phyloP scores from a whole-genome alignment of 2,888 invertebrate genomes.

The Ophion obscuratus region DNA sequence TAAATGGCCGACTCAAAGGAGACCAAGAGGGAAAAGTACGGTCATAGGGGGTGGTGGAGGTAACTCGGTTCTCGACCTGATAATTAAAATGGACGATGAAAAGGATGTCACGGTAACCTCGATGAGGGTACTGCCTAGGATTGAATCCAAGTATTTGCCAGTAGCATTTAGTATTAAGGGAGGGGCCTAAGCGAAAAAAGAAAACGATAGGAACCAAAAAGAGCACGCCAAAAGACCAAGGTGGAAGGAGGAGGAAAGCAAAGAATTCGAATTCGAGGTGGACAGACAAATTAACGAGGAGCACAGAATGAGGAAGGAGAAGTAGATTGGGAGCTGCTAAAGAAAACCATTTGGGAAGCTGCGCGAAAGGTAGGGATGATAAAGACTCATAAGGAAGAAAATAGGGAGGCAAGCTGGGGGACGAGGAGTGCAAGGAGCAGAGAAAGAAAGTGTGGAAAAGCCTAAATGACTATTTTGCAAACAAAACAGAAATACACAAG shows the following conservation, averaged over 20 bases:
- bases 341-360: background rate
- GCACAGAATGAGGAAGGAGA: background rate
- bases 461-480: background rate
- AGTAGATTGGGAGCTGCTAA: conserved; percentile 8
- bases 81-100: conserved; percentile 5
- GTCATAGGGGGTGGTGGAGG: conserved; percentile 28
- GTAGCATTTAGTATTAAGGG: conserved; percentile 1
- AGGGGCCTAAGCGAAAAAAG: background rate
- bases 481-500: background rate
- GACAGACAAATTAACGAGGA: background rate
- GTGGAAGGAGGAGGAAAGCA: background rate
- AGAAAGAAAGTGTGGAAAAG: conserved; percentile 4
- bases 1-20: conserved; percentile 39
- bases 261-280: background rate
- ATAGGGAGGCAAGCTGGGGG: conserved; percentile 5
- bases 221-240: background rate
- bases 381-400: too few species aligned
- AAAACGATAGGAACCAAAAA: background rate
- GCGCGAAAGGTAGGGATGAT: too few species aligned
- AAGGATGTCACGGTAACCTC: background rate
- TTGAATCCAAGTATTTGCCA: conserved; percentile 52
- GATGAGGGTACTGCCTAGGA: conserved; percentile 17
- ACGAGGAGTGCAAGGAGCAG: conserved; percentile 18
- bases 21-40: conserved; percentile 46
- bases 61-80: conserved; percentile 42